These are phyloP conservation scores for Anastatus disparis DNA, from an alignment of 1,140 invertebrate species.

Conservation along the genomic window DNA sequence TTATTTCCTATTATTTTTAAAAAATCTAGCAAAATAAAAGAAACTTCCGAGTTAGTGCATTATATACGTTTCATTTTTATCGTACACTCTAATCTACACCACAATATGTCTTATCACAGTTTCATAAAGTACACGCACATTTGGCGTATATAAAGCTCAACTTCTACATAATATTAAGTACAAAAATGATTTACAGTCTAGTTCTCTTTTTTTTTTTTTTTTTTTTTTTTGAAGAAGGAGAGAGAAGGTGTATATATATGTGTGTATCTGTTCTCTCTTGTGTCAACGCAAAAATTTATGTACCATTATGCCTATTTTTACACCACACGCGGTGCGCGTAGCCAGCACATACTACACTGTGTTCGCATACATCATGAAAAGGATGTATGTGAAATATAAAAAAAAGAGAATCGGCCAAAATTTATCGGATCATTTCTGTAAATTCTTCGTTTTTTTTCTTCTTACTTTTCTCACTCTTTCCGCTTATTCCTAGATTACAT, in stretches of 20 bases:
- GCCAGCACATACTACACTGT: no score
- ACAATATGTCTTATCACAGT: background rate
- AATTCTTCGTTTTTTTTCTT: constrained; percentile 11
- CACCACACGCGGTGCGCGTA: background rate
- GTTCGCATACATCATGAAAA: background rate
- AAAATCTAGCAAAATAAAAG: no score
- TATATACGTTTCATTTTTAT: background rate
- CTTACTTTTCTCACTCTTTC: background rate
- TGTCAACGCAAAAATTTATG: constrained; percentile 16
- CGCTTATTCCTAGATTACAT: constrained; percentile 28
- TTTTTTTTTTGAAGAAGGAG: no score
- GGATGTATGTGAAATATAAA: background rate
- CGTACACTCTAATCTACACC: background rate
- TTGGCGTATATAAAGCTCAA: background rate
- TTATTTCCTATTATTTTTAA: background rate
- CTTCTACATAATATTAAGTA: background rate
- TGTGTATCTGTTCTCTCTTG: background rate
- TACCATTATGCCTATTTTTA: constrained; percentile 16
- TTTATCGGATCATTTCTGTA: constrained; percentile 22
- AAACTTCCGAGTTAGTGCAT: no score
- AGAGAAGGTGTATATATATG: background rate
- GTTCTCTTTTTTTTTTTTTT: no score
- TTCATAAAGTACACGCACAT: background rate
- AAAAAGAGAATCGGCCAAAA: background rate
- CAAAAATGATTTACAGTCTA: constrained; percentile 20